A percentile compares a stretch with the other conserved stretches of the same genome.
phyloP scores from a whole-genome alignment of 2,113 vertebrate species.

The Passerina amoena region DNA sequence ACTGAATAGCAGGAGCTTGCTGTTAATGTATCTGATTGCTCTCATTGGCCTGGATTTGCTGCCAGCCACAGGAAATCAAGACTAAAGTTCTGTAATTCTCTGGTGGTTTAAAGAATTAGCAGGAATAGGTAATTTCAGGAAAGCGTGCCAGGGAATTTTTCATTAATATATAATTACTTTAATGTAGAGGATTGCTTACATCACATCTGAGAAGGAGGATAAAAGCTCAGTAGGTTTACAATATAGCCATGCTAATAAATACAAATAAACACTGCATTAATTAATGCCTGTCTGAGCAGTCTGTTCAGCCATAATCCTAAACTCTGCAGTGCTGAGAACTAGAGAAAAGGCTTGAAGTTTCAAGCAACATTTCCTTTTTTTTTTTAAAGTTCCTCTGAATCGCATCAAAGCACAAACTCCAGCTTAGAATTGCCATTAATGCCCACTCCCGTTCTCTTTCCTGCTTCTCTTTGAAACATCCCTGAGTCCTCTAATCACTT shows the following conservation, averaged over 20 bases:
- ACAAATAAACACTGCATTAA: not conserved
- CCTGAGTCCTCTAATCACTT: not conserved
- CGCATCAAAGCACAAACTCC: not conserved
- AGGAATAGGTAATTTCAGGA: not conserved
- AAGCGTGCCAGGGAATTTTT: fast-evolving
- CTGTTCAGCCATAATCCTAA: not conserved
- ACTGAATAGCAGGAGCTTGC: not conserved
- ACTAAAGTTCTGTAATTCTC: not conserved
- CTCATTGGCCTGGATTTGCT: not conserved
- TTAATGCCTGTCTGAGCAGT: not conserved
- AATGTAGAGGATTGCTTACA: not conserved
- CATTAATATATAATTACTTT: not conserved
- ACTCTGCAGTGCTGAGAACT: not conserved
- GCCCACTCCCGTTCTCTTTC: not conserved
- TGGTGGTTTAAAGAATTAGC: not conserved
- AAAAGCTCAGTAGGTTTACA: not conserved
- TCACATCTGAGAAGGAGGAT: not conserved
- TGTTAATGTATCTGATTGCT: not conserved
- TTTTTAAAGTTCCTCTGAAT: not conserved
- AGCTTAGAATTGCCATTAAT: not conserved
- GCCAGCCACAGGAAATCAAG: not conserved
- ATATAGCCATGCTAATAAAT: not conserved
- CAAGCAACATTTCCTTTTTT: not conserved
- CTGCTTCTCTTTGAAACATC: not conserved
- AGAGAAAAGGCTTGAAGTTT: not conserved